Evolutionary conservation across 2,113 vertebrate genomes (phyloP).

Genomic region (Cyprinodon variegatus): DNA sequence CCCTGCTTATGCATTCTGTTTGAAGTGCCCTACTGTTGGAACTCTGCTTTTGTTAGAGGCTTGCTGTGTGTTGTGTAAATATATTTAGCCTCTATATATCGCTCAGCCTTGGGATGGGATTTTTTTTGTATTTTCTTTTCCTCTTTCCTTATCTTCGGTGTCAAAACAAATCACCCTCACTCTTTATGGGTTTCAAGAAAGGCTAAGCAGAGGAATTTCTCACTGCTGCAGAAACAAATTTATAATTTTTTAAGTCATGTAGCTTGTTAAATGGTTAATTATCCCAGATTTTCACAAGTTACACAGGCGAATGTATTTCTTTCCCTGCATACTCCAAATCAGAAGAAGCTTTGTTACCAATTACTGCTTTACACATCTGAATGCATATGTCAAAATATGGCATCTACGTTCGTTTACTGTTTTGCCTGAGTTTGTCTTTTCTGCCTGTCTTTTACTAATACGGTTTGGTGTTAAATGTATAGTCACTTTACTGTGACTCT

Average conservation of each 20-base stretch:
- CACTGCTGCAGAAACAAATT: neutral
- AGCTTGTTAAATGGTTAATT: neutral
- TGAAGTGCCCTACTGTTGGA: constrained; percentile 20
- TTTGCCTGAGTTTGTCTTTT: neutral
- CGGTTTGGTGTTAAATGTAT: neutral
- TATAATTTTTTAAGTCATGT: neutral
- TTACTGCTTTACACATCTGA: too few relatives aligned
- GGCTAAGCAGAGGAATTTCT: neutral
- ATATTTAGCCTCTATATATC: constrained; percentile 50
- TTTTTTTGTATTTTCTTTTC: constrained; percentile 11
- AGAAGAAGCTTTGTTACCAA: too few relatives aligned
- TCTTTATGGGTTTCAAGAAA: neutral
- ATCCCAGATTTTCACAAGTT: neutral
- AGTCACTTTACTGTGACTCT: neutral
- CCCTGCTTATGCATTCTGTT: constrained; percentile 47
- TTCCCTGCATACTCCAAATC: too few relatives aligned
- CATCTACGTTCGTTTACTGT: neutral
- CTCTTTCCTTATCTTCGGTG: constrained; percentile 65
- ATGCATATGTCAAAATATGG: too few relatives aligned
- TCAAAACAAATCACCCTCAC: constrained; percentile 50
- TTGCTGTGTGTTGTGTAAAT: constrained; percentile 36
- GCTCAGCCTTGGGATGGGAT: constrained; percentile 29
- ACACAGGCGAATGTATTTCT: neutral
- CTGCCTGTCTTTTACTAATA: neutral
- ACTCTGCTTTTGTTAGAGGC: constrained; percentile 23